Conservation (phyloP, 2,888 invertebrate genomes). For the Drosophila atripex region DNA sequence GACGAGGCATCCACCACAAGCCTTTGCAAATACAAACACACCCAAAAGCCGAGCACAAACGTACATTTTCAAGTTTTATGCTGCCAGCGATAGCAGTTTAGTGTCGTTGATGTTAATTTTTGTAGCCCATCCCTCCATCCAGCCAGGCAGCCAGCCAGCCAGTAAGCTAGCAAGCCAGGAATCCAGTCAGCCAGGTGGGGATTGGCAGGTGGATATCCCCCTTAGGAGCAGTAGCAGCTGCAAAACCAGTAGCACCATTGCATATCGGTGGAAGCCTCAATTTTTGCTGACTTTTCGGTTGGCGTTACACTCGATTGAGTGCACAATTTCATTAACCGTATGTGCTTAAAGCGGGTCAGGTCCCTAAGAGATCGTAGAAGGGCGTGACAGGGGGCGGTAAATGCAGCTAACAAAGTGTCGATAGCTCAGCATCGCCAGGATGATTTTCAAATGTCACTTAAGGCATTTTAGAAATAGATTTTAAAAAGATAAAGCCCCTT, state of each 20-base stretch:
- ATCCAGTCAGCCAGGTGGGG: constrained; percentile 6
- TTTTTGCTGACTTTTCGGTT: constrained; percentile 75
- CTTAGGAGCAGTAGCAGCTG: constrained; percentile 9
- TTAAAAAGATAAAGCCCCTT: constrained; percentile 2
- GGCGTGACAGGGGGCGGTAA: constrained; percentile 18
- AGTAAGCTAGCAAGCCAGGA: constrained; percentile 22
- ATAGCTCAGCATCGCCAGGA: constrained; percentile 33
- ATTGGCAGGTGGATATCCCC: constrained; percentile 10
- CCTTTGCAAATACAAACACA: constrained; percentile 8
- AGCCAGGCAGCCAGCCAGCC: constrained; percentile 26
- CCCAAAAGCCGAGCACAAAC: not conserved
- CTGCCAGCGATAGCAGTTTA: constrained; percentile 70
- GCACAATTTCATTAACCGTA: constrained; percentile 76
- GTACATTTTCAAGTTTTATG: constrained; percentile 65
- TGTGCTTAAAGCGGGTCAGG: constrained; percentile 51
- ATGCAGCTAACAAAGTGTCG: constrained; percentile 51
- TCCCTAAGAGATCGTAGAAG: constrained; percentile 14
- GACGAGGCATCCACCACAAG: constrained; percentile 16
- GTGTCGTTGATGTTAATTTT: constrained; percentile 75
- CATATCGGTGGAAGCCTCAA: constrained; percentile 60
- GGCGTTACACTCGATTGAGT: constrained; percentile 77
- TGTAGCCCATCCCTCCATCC: constrained; percentile 53
- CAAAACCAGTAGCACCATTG: constrained; percentile 46
- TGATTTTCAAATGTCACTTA: constrained; percentile 30
- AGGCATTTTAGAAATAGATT: constrained; percentile 13